phyloP scores from a whole-genome alignment of 2,113 vertebrate species.

The Apodemus speciosus region DNA sequence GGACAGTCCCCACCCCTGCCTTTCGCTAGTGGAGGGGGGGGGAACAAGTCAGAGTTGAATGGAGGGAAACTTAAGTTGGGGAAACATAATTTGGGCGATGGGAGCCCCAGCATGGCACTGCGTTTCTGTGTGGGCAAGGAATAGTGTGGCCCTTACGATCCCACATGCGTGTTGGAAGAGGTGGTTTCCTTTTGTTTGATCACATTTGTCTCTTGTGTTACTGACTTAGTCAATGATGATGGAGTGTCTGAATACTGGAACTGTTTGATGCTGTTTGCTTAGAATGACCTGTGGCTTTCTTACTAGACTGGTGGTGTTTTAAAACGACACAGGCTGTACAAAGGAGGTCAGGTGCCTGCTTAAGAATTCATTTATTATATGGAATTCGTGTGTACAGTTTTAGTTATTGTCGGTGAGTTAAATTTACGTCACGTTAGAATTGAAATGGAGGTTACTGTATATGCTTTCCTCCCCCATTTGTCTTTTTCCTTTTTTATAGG shows the following conservation, averaged over 20 bases:
- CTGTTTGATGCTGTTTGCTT: conserved; percentile 38
- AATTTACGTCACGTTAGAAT: conserved; percentile 22
- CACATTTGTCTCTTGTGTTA: background rate
- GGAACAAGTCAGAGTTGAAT: conserved; percentile 5
- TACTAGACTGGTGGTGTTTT: conserved; percentile 42
- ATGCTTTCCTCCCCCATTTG: background rate
- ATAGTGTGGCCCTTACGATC: conserved; percentile 5
- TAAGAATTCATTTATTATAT: conserved; percentile 1
- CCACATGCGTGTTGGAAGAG: background rate
- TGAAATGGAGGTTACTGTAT: conserved; percentile 40
- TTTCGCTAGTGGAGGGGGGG: background rate
- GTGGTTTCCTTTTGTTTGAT: background rate
- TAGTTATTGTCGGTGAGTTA: conserved; percentile 10
- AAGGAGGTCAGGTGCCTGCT: background rate
- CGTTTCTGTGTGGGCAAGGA: conserved; percentile 11
- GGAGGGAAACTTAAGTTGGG: conserved; percentile 43
- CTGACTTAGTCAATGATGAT: conserved; percentile 26
- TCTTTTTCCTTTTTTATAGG: background rate
- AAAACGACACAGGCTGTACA: background rate
- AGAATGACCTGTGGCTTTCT: background rate
- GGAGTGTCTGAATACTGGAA: conserved; percentile 32
- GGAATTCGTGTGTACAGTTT: conserved; percentile 20
- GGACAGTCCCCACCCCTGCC: background rate
- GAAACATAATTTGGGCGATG: background rate
- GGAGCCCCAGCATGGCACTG: background rate